A percentile compares a stretch with the other conserved stretches of the same genome.
These are phyloP conservation scores for Platysteira castanea DNA, from an alignment of 2,113 vertebrate genomes.

Conservation along the genomic window DNA sequence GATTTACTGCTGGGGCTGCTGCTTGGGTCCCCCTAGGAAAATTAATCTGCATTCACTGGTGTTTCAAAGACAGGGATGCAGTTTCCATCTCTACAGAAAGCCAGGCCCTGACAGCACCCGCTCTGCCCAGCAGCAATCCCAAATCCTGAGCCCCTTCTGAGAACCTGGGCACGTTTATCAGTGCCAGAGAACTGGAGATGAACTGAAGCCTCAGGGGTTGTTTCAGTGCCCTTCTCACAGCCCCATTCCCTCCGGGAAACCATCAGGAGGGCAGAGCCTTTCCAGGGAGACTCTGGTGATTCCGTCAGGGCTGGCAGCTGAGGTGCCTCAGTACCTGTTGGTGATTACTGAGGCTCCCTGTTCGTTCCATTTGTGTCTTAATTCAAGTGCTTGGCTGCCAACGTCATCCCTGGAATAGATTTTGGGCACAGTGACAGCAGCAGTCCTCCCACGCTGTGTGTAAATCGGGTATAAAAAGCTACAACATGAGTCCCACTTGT, in stretches of 20 bases:
- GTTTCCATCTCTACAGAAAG: not conserved
- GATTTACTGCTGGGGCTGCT: not conserved
- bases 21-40: not conserved
- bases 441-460: not conserved
- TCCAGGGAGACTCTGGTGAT: not conserved
- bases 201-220: not conserved
- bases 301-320: not conserved
- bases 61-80: not conserved
- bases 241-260: not conserved
- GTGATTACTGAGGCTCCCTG: not conserved
- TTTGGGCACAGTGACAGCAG: not conserved
- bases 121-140: not conserved
- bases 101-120: not conserved
- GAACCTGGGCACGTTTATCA: fast-evolving
- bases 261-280: not conserved
- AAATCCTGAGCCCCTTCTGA: not conserved
- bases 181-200: not conserved
- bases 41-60: not conserved
- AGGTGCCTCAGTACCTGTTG: not conserved
- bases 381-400: not conserved
- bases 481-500: not conserved
- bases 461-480: not conserved
- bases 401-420: not conserved
- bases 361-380: not conserved
- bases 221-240: not conserved